phyloP scores from a whole-genome alignment of 2,797 vertebrate species.

The Acomys russatus region DNA sequence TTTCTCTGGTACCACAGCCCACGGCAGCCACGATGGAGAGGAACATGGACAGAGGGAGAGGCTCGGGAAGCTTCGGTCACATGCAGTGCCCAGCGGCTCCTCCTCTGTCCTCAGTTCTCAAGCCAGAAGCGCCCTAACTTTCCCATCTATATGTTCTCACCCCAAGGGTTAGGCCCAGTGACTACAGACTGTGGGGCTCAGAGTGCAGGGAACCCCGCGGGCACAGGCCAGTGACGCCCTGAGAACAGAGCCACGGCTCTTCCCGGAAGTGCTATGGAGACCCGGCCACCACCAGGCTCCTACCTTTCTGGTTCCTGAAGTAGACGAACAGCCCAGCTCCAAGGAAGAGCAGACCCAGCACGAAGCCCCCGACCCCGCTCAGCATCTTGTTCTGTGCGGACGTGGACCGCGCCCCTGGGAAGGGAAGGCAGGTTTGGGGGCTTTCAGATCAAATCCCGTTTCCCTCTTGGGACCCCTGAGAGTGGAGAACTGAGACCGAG shows the following conservation, averaged over 20 bases:
- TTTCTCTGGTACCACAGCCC: neutral
- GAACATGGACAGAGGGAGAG: neutral
- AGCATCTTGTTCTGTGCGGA: slow-evolving; percentile 70
- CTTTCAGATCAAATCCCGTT: rapidly evolving
- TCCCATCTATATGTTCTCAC: rapidly evolving
- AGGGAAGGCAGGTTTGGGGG: neutral
- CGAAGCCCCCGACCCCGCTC: slow-evolving; percentile 43
- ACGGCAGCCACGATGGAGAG: neutral
- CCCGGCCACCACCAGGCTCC: rapidly evolving
- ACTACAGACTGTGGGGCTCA: rapidly evolving
- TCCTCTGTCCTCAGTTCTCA: neutral
- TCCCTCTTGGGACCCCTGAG: neutral
- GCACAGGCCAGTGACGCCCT: rapidly evolving
- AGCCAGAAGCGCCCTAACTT: rapidly evolving
- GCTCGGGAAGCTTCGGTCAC: neutral
- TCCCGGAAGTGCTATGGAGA: rapidly evolving
- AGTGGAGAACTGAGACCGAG: neutral
- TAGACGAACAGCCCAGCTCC: slow-evolving; percentile 4
- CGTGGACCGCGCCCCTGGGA: slow-evolving; percentile 15
- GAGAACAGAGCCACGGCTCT: neutral
- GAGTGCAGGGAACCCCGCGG: neutral
- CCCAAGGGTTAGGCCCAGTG: rapidly evolving
- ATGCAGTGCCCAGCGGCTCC: too few relatives aligned
- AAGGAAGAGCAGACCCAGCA: slow-evolving; percentile 72
- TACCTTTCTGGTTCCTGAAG: slow-evolving; percentile 58